Base-by-base conservation (phyloP, 2,113 vertebrate species). In the Seriola aureovittata region DNA sequence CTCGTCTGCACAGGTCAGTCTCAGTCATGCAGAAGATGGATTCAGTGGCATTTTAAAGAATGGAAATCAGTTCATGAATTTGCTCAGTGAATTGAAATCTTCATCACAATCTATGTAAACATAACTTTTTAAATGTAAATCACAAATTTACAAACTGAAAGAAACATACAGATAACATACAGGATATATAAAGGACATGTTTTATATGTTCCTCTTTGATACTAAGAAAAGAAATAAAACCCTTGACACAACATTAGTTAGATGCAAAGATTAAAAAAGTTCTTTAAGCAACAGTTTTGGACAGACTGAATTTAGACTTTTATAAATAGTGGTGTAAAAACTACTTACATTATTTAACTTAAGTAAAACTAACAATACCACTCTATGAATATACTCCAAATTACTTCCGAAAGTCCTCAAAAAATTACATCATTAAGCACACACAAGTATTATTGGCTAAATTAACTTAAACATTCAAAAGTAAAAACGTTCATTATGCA, bases 1-100 rank as follows among this genome's bases (percentile, higher is more conserved):
- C 93, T 96, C 96, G 68, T 96, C 97, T 77, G 96, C 97, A 60
- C 98, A 99, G 97, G 98, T 99, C 90, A 96, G 96, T 84, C 36
- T 48, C 42, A 17, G 4, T 42, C 16, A 62, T 19, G 5, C 50
- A 57, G 2, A 11, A 14, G 8, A 50, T 12, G 11, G 4, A 7
- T 50, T 64, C 36, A 67, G 3, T 72, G 11, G 4, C 42, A 50
- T 71, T 52, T 54, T 16, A 50, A 42, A 48, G 0, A 8, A 74
- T 23, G 32, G 10, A 32, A 62, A 21, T 50, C 2, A 55, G 48
- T 44, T 19, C 11, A 25, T 16, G 5, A 59, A 36, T 59, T 7
- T 38, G 4, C 25, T n/a, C 1, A 46, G 38, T 25, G 38, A 25
- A 19, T 29, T 13, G 55, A 10, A 29, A 44, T 42, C 14, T 5